Base-by-base conservation (phyloP, 2,113 vertebrate genomes). In the Podarcis cretensis region DNA sequence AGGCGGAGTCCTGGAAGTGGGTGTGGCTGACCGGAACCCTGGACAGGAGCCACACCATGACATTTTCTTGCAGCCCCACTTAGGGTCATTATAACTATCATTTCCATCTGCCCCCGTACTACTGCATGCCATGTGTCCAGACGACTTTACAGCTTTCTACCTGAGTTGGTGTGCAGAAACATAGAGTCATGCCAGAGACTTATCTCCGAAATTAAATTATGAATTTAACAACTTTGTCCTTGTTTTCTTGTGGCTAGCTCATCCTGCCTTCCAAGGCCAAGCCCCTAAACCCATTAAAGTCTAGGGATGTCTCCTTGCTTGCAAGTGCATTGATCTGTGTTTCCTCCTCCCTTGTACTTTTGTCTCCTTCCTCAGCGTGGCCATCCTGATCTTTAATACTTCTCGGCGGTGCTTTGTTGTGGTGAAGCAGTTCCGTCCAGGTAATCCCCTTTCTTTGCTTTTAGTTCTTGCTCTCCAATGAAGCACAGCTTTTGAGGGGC, bases 381-480 rank as follows among this genome's bases (percentile, higher is more conserved):
- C 98, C 75, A 96, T 98, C 95, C 97, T 98, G 96, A 98, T 98
- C 97, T 98, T 98, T 96, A 98, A 98, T 93, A 97, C 98, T 94
- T 97, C 96, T 90, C 98, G 96, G 65, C 97, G 98, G 93, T 98
- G 98, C 97, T 98, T 98, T 96, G 94, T 98, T 96, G 94, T 98
- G 86, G 98, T 98, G 96, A 98, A 98, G 96, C 98, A 98, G 97
- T 98, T 98, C 95, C 98, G 98, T 92, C 98, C 98, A 97, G 98
- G 98, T 98, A 97, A 91, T 94, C 93, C 91, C 91, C 89, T 94
- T 90, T 81, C 89, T 94, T 92, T 74, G 87, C n/a, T 81, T 48
- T 93, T 65, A 89, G 27, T 54, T 93, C 93, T 87, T 94, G 74
- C 92, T 93, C 54, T 89, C 68, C 88, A 88, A 69, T 40, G 69